Evolutionary conservation across 2,797 vertebrate species (phyloP).

Genomic region (Gymnocypris eckloni): DNA sequence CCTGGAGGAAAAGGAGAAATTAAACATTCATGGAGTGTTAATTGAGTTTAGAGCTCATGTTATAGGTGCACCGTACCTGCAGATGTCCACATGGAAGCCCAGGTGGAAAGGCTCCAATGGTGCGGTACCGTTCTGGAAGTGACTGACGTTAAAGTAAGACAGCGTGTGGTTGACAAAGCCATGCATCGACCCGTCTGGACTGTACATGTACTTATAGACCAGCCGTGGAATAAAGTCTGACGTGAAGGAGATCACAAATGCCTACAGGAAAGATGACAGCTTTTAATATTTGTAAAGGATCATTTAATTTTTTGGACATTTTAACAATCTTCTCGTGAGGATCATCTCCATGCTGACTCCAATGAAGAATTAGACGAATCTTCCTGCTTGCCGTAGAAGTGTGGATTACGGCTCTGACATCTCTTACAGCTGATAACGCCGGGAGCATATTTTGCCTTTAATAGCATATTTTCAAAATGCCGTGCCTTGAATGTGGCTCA

Average conservation of each 20-base stretch:
- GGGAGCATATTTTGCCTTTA: too few species aligned
- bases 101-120: constrained; percentile 84
- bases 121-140: constrained; percentile 92
- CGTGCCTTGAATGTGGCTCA: neutral
- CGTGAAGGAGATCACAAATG: constrained; percentile 98
- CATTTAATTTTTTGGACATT: neutral
- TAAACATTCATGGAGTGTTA: neutral
- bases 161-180: constrained; percentile 82
- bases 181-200: constrained; percentile 92
- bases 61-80: constrained; percentile 83
- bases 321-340: too few species aligned
- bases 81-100: constrained; percentile 88
- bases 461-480: neutral
- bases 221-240: constrained; percentile 99
- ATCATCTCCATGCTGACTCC: too few species aligned
- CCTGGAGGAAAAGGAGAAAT: constrained; percentile 59
- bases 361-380: too few species aligned
- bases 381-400: too few species aligned
- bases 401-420: too few species aligned
- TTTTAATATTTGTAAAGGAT: neutral
- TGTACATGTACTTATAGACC: constrained; percentile 99
- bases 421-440: too few species aligned
- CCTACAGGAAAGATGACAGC: constrained; percentile 72
- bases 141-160: constrained; percentile 89
- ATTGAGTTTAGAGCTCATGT: neutral